Base-by-base conservation (phyloP, 2,888 invertebrate genomes). In the Rambutsinella grinnellia region DNA sequence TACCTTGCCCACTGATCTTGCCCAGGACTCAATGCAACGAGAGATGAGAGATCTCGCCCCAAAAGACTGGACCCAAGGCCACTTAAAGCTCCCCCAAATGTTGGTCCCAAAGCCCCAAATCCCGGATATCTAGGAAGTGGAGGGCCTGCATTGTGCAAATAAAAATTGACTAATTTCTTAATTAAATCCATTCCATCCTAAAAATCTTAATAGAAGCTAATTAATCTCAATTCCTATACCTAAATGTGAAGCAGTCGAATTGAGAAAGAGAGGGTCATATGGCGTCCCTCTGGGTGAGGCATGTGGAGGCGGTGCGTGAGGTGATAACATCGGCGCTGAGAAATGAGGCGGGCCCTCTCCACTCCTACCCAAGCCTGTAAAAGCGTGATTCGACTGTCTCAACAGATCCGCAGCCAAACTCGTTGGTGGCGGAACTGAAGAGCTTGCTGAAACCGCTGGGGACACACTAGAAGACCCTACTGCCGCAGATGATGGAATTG, bases 301-400 rank as follows among this genome's bases (percentile, higher is more conserved):
- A 66, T 76, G 75, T n/a, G 79, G 75, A 13, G 79, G 79, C 3
- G 81, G 77, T 15, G 80, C 70, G 68, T 81, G 82, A 5, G 81
- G 79, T 2, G 80, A 80, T 17, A 81, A 44, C 15, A 81, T 69
- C 13, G 79, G 79, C 10, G 81, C 58, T 36, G 79, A 57, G 56
- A 81, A 82, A 3, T 76, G 71, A 10, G 79, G 75, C 1, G 68
- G 67, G 15, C 65, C 80, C 15, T 80, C 81, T 21, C 80, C 78
- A 15, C 81, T 75, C 44, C 81, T 79, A 54, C 67, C 67, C 10
- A 83, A 56, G 10, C 81, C 84, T 79, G 89, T 88, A 84, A 90
- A 89, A 78, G 92, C 87, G 85, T 93, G 93, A 72, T 92, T 91
- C 10, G 93, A 92, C 28, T 93, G 91, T 82, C 92, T 87, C 58